Evolutionary conservation across 1,140 invertebrate genomes (phyloP).

Genomic region (Olivierus martensii): DNA sequence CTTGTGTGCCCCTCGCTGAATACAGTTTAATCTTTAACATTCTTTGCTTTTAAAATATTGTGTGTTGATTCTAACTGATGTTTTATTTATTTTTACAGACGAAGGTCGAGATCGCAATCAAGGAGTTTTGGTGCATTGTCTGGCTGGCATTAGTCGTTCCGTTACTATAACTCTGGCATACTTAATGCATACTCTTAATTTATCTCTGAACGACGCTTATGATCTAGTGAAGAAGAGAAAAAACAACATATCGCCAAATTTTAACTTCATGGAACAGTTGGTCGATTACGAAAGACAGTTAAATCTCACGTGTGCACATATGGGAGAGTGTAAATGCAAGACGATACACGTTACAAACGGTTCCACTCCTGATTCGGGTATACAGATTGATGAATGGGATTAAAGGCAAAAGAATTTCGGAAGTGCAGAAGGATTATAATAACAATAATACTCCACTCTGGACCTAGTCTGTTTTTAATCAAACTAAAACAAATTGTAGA

Average conservation of each 20-base stretch:
- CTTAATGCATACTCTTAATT: conserved; percentile 72
- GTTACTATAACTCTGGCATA: conserved; percentile 91
- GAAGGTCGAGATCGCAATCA: conserved; percentile 59
- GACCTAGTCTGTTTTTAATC: no score
- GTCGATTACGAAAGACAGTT: conserved; percentile 61
- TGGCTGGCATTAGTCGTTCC: conserved; percentile 87
- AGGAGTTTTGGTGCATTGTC: conserved; percentile 83
- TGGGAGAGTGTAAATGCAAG: not conserved
- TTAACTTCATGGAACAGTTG: conserved; percentile 94
- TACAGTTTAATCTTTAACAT: no score
- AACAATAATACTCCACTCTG: no score
- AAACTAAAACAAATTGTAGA: no score
- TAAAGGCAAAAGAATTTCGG: no score
- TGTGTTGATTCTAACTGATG: no score
- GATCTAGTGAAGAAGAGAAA: conserved; percentile 68
- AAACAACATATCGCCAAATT: conserved; percentile 89
- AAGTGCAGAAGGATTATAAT: no score
- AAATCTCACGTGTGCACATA: not conserved
- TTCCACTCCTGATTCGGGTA: conserved; percentile 5
- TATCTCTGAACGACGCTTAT: conserved; percentile 77
- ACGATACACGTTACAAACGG: not conserved
- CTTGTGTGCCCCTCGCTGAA: no score
- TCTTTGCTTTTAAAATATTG: no score
- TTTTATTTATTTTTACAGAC: conserved; percentile 47
- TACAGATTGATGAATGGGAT: not conserved